These are phyloP conservation scores for Diadema setosum DNA, from an alignment of 35 echinoderm and acorn worm genomes.

Conservation along the genomic window DNA sequence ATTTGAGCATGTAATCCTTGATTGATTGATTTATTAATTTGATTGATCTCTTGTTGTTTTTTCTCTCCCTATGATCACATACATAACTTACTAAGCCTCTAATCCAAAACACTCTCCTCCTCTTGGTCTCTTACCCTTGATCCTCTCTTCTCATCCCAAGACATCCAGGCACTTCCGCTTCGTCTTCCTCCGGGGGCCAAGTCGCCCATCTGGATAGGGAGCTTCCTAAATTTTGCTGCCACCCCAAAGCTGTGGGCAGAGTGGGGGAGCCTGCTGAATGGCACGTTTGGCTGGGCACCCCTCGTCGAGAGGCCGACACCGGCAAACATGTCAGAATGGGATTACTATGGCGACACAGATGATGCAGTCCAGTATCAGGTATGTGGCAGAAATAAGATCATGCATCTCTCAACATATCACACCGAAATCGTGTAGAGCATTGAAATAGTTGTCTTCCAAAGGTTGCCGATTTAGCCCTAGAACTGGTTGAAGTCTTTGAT, in stretches of 20 bases:
- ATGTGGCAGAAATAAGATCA: too few species aligned
- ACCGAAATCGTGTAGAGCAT: too few species aligned
- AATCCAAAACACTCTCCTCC: neutral
- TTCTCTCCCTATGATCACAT: neutral
- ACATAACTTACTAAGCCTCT: too few species aligned
- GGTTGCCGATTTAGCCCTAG: too few species aligned
- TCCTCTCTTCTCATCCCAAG: neutral
- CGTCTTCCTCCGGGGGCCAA: constrained; percentile 37
- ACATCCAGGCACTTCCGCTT: constrained; percentile 41
- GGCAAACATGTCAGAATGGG: constrained; percentile 69
- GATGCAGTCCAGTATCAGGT: constrained; percentile 82
- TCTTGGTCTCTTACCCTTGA: neutral
- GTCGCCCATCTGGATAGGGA: constrained; percentile 85
- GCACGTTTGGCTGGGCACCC: constrained; percentile 92
- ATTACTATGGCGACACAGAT: constrained; percentile 72
- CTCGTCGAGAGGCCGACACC: constrained; percentile 66
- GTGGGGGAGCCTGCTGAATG: constrained; percentile 79
- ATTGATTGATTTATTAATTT: neutral
- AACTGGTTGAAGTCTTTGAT: too few species aligned
- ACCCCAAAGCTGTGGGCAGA: constrained; percentile 36
- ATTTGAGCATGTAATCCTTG: neutral
- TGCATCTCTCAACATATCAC: too few species aligned
- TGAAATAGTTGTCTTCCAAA: too few species aligned
- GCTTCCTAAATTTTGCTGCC: constrained; percentile 87
- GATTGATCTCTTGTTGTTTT: neutral